phyloP scores from a whole-genome alignment of 2,888 invertebrate species.

The Pammene fasciana region DNA sequence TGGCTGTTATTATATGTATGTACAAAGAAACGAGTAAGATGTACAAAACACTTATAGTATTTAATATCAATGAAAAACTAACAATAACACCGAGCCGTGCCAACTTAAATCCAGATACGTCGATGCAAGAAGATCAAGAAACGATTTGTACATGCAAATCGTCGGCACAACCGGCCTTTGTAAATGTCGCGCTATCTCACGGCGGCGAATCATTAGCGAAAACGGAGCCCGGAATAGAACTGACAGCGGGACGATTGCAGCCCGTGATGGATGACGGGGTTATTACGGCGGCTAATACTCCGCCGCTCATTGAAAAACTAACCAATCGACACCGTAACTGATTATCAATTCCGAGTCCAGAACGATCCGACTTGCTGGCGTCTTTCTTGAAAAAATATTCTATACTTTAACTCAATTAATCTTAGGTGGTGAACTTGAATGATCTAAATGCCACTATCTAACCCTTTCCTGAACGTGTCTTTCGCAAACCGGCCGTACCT shows the following conservation, averaged over 20 bases:
- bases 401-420: background rate
- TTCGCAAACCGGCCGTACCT: no score
- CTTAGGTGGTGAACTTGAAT: background rate
- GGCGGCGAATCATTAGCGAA: constrained; percentile 78
- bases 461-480: constrained; percentile 24
- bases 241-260: constrained; percentile 80
- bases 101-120: constrained; percentile 37
- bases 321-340: constrained; percentile 39
- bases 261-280: constrained; percentile 78
- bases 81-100: constrained; percentile 35
- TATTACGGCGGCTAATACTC: constrained; percentile 70
- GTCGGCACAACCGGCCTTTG: constrained; percentile 66
- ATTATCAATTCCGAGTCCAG: constrained; percentile 34
- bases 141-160: constrained; percentile 63
- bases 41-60: constrained; percentile 12
- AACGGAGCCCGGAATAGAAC: constrained; percentile 80
- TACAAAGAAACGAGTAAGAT: background rate
- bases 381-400: background rate
- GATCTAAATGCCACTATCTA: background rate
- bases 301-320: constrained; percentile 43
- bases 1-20: background rate
- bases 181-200: constrained; percentile 68
- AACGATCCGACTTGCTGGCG: constrained; percentile 8
- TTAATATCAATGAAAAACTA: constrained; percentile 41
- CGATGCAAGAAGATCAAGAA: constrained; percentile 48